Percentiles rank a stretch among this genome's conserved stretches.
Conservation (phyloP, 2,797 vertebrate species). For the Nyctibius grandis region DNA sequence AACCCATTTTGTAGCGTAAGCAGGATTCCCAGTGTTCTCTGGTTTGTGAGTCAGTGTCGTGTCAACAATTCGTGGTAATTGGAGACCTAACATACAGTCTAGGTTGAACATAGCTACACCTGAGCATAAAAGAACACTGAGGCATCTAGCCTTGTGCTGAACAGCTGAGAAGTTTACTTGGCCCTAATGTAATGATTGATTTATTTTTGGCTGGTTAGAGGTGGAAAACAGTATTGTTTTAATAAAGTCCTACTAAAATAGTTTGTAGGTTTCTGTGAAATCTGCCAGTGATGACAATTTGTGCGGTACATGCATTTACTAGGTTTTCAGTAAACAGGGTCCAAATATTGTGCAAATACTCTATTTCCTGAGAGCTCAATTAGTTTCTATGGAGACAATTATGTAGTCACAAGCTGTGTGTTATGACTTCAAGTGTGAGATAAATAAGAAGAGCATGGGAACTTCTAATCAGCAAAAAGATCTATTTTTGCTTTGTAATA, state of each 20-base stretch:
- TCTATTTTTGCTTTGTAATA: conserved; percentile 26
- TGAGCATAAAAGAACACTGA: background rate
- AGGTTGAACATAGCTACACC: background rate
- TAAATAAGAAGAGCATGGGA: conserved; percentile 22
- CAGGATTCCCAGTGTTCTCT: background rate
- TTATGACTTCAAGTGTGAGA: conserved; percentile 44
- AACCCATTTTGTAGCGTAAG: background rate
- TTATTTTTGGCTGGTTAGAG: background rate
- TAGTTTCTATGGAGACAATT: conserved; percentile 64
- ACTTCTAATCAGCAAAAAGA: conserved; percentile 40
- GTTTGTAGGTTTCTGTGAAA: background rate
- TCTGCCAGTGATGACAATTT: conserved; percentile 24
- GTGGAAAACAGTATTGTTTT: background rate
- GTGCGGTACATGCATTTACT: background rate
- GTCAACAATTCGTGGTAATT: background rate
- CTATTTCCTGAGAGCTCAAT: background rate
- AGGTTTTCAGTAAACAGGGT: conserved; percentile 55
- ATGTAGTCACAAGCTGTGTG: conserved; percentile 7
- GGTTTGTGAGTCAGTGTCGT: background rate
- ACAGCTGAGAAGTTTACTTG: background rate
- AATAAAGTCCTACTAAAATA: background rate
- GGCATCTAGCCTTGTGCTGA: background rate
- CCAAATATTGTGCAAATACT: conserved; percentile 58
- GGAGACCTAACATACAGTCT: background rate
- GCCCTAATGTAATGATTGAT: background rate